Conservation (phyloP, 2,888 invertebrate genomes). For the Phengaris arion region DNA sequence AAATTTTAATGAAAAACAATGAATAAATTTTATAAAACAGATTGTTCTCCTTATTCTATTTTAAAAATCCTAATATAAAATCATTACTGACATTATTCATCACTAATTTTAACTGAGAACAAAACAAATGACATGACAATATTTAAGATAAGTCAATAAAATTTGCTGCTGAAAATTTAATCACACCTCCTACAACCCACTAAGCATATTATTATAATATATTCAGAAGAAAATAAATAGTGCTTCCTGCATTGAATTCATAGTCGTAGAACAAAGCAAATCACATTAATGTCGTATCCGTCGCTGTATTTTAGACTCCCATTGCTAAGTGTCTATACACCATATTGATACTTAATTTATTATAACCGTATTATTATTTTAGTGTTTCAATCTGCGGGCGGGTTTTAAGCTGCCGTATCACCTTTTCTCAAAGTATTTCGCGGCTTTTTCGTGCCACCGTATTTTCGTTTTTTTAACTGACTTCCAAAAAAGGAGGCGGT, state of each 20-base stretch:
- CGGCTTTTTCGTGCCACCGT: no score
- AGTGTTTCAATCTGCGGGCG: neutral
- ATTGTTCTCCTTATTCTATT: no score
- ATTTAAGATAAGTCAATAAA: neutral
- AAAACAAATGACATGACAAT: neutral
- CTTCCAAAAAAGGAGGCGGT: no score
- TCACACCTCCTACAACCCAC: slow-evolving; percentile 7
- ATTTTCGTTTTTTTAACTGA: neutral
- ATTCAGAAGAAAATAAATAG: slow-evolving; percentile 28
- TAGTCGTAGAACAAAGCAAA: neutral
- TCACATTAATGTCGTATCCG: slow-evolving; percentile 22
- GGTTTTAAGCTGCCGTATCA: no score
- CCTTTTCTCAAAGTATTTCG: no score
- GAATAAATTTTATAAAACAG: no score
- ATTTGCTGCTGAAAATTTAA: neutral
- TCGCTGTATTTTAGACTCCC: slow-evolving; percentile 27
- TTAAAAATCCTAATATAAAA: no score
- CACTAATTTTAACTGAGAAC: neutral
- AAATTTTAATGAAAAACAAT: no score
- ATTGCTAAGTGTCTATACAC: slow-evolving; percentile 12
- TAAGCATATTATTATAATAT: slow-evolving; percentile 30
- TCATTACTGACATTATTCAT: neutral
- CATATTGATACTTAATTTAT: neutral
- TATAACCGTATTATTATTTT: slow-evolving; percentile 19
- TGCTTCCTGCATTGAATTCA: slow-evolving; percentile 13